Base-by-base conservation (phyloP, 1,140 invertebrate species). In the Carposina sasakii region DNA sequence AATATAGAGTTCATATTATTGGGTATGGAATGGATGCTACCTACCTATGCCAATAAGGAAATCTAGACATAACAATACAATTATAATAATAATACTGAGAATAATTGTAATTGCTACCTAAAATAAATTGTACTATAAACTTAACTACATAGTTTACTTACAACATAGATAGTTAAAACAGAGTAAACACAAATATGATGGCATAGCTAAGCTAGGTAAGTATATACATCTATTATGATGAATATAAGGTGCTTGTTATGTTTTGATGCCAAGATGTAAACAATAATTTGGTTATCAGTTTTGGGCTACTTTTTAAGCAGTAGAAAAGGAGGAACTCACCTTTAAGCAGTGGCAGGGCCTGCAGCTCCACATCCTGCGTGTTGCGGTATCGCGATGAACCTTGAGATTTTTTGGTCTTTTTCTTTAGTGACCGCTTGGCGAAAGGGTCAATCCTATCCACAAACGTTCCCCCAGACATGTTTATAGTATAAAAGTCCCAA, bases 361-460 rank as follows among this genome's bases (percentile, higher is more conserved):
- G 93, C 37, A 96, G 86, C 81, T 96, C 94, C 60, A 95, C 93
- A 83, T 96, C 94, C 81, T 94, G 93, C 47, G 92, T 93, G 77
- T 95, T 95, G 67, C 94, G 89, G 79, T 96, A 97, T 48, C 94
- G 87, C 23, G 94, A 96, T 52, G 94, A 96, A 57, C 95, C 94
- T 86, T 96, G 94, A 68, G 93, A 95, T 84, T 94, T 95, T 87
- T 95, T 96, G 60, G 93, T 93, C 83, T 96, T 96, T 88, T 96
- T 96, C 87, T 96, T 96, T 57, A 96, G 84, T 60, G 94, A 96
- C 71, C 94, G 89, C 88, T 96, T 96, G 57, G 94, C 93, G 85
- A 96, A 96, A 62, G 95, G 95, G 88, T 97, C 95, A 89, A 97
- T 96, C 84, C 94, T 92, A 89, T 97, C 95, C 85, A 96, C 94